phyloP scores from a whole-genome alignment of 2,113 vertebrate species.

The Oreochromis spilurus region DNA sequence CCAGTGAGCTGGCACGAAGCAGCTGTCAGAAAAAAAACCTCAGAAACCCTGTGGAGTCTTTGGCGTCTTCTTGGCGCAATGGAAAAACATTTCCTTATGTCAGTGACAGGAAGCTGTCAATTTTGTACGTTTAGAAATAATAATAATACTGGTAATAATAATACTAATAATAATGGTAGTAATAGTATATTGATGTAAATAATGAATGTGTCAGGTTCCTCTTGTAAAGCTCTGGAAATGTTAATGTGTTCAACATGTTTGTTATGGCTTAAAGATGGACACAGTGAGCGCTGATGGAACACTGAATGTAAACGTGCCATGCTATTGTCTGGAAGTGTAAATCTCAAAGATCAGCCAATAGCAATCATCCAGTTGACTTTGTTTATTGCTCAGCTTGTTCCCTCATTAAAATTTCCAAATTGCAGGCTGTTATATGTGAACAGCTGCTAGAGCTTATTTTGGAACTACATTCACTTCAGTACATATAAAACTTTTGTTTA shows the following conservation, averaged over 20 bases:
- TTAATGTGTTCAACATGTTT: not conserved
- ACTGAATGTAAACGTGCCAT: not conserved
- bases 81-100: not conserved
- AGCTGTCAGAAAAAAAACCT: not conserved
- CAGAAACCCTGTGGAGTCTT: not conserved
- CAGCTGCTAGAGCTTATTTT: not conserved
- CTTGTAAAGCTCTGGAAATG: not conserved
- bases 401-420: constrained; percentile 13
- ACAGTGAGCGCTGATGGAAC: not conserved
- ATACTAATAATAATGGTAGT: not conserved
- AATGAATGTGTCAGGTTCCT: not conserved
- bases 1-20: not conserved
- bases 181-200: not conserved
- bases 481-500: not conserved
- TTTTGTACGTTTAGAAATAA: not conserved
- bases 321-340: not conserved
- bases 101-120: not conserved
- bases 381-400: not conserved
- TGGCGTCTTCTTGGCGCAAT: not conserved
- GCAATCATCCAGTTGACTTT: constrained; percentile 7
- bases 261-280: not conserved
- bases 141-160: not conserved
- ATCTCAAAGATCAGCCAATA: not conserved
- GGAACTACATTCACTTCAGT: not conserved
- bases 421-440: not conserved